These are phyloP conservation scores for Seira musarum DNA, from an alignment of 2,888 invertebrate genomes.

Conservation along the genomic window DNA sequence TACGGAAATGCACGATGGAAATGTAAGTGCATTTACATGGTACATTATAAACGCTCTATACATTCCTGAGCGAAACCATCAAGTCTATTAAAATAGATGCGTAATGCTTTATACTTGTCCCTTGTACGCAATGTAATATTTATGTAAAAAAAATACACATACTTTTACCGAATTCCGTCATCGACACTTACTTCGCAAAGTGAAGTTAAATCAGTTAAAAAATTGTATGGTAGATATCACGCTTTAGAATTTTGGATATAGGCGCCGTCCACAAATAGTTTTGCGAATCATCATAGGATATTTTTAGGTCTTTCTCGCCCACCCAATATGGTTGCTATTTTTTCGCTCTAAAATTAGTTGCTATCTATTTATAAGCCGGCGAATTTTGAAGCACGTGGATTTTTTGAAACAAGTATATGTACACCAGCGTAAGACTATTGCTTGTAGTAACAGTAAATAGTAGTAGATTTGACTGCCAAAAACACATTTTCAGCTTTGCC, in stretches of 20 bases:
- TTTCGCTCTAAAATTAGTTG: conserved; percentile 70
- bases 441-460: too few species aligned
- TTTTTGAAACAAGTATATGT: conserved; percentile 57
- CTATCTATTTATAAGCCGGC: conserved; percentile 68
- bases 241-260: conserved; percentile 6
- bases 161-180: neutral
- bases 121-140: conserved; percentile 19
- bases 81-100: neutral
- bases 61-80: too few species aligned
- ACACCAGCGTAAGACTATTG: conserved; percentile 24
- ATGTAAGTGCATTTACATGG: too few species aligned
- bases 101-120: conserved; percentile 5
- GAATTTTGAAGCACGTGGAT: conserved; percentile 69
- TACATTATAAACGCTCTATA: too few species aligned
- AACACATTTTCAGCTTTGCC: neutral
- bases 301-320: conserved; percentile 70
- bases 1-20: neutral
- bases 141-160: neutral
- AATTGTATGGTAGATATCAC: neutral
- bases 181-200: neutral
- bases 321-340: conserved; percentile 70
- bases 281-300: conserved; percentile 70
- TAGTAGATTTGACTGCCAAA: neutral
- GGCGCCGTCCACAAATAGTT: conserved; percentile 69
- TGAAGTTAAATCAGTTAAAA: neutral